Evolutionary conservation across 2,888 invertebrate genomes (phyloP), one percentile per base, ranked within the genome.

Genomic region (Sesamia inferens): DNA sequence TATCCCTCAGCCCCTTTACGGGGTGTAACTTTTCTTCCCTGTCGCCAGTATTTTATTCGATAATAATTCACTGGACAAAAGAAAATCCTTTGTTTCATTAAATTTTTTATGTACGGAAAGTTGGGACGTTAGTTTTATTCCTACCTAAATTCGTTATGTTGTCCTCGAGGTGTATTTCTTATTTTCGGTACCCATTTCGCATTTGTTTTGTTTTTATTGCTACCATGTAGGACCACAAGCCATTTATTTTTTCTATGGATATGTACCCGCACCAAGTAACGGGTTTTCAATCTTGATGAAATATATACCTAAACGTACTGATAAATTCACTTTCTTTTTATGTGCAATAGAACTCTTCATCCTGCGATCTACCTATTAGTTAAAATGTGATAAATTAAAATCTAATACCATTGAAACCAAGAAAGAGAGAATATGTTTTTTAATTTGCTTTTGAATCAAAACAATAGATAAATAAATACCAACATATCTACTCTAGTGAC

Each of bases 41-140:
- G 94, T 94, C 94, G 88, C 92, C 93, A 88, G 92, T 92, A 92
- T 92, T 94, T 94, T 94, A 93, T 94, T 93, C 88, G 89, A 87
- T 91, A 90, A 93, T 94, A 94, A 93, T 92, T 94, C 92, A 93
- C 90, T 75, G 87, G 89, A 88, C 87, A 83, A 87, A 88, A 88
- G 87, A 90, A 88, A 86, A 90, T 90, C 90, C 88, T 91, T 92
- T 92, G 91, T 93, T 93, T 93, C 92, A 91, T 93, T 92, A 93
- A 91, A 92, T 91, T 92, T 90, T 83, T 74, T 84, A 77, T 84
- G 82, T 83, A 72, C 73, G 79, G 76, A 83, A 82, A 84, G 82
- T 76, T 82, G 68, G 76, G 71, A 78, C 79, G 85, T 80, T 89
- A 88, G 88, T 88, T 91, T 91, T 91, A 89, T 88, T 82, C 81